Evolutionary conservation across 2,113 vertebrate species (phyloP).

Genomic region (Ariopsis seemanni): DNA sequence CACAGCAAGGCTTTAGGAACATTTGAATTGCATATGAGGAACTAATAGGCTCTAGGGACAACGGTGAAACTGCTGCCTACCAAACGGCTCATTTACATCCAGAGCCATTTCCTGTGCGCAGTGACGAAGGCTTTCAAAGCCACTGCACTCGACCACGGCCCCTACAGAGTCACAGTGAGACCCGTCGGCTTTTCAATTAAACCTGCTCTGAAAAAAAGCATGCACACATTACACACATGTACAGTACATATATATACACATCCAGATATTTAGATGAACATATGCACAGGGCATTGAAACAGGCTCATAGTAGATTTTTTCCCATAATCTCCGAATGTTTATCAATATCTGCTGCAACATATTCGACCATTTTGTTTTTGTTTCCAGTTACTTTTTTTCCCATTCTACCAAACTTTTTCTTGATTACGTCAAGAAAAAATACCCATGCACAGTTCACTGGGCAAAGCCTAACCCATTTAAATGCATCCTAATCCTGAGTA

Average conservation of each 20-base stretch:
- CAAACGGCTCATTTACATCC: slow-evolving; percentile 58
- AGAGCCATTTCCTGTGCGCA: slow-evolving; percentile 55
- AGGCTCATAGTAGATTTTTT: too few species aligned
- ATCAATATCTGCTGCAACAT: background rate
- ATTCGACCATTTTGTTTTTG: background rate
- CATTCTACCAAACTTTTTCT: background rate
- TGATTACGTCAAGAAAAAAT: slow-evolving; percentile 2
- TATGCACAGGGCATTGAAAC: background rate
- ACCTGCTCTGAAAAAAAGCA: background rate
- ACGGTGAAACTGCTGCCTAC: slow-evolving; percentile 53
- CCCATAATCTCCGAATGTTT: background rate
- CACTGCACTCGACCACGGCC: background rate
- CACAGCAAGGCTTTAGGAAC: slow-evolving; percentile 20
- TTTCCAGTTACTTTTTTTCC: background rate
- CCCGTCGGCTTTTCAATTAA: background rate
- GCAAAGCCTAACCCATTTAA: slow-evolving; percentile 38
- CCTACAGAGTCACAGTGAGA: background rate
- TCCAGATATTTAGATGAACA: background rate
- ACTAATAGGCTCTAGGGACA: slow-evolving; percentile 57
- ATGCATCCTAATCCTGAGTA: slow-evolving; percentile 55
- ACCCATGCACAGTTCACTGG: slow-evolving; percentile 7
- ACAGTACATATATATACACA: background rate
- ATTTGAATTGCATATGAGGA: slow-evolving; percentile 60
- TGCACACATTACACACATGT: background rate
- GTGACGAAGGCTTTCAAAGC: slow-evolving; percentile 54